Conservation (phyloP, 2,113 vertebrate genomes). For the Cryptotis parvus region DNA sequence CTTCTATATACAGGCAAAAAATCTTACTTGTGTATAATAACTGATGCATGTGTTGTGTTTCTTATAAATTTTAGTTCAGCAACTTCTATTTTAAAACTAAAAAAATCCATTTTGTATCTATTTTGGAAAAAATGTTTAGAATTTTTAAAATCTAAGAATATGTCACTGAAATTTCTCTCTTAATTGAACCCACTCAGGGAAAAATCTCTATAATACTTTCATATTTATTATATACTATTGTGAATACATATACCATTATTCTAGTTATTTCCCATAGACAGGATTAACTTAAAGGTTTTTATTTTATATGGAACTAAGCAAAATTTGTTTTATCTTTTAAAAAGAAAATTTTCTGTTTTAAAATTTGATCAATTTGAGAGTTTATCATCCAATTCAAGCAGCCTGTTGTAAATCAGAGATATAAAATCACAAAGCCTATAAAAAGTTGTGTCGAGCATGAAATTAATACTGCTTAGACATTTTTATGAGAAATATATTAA, state of each 20-base stretch:
- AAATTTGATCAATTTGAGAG: constrained; percentile 64
- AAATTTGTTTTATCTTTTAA: constrained; percentile 15
- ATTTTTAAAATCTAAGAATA: neutral
- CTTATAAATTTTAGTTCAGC: too few relatives aligned
- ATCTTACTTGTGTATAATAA: too few relatives aligned
- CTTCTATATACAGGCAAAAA: too few relatives aligned
- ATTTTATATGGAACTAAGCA: constrained; percentile 36
- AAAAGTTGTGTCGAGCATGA: constrained; percentile 75
- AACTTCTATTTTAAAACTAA: too few relatives aligned
- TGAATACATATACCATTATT: neutral
- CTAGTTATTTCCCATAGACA: neutral
- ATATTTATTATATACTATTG: neutral
- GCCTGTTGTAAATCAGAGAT: constrained; percentile 51
- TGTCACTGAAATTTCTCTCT: too few relatives aligned
- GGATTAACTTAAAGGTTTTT: constrained; percentile 32
- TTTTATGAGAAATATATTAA: constrained; percentile 76
- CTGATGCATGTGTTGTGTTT: too few relatives aligned
- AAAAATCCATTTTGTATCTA: neutral
- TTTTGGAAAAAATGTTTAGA: neutral
- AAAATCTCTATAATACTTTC: constrained; percentile 6
- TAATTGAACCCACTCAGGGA: neutral
- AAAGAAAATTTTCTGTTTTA: constrained; percentile 56
- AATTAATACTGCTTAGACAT: constrained; percentile 71
- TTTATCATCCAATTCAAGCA: constrained; percentile 76
- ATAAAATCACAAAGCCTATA: constrained; percentile 70